phyloP scores from a whole-genome alignment of 2,888 invertebrate genomes.

The Laothoe populi region DNA sequence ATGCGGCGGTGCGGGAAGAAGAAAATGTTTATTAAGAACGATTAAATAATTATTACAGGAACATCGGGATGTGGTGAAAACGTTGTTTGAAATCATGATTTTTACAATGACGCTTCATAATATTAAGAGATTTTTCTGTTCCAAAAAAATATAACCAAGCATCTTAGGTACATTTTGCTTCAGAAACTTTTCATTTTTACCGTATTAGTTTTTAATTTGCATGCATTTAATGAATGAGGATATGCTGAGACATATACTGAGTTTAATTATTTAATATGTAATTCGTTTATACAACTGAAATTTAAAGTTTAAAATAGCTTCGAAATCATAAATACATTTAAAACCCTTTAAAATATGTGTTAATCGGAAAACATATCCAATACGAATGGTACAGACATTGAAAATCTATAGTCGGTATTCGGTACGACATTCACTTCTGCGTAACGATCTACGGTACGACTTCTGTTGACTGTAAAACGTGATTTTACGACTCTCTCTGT shows the following conservation, averaged over 20 bases:
- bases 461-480: constrained; percentile 46
- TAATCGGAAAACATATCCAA: constrained; percentile 3
- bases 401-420: constrained; percentile 6
- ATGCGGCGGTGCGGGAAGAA: neutral
- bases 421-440: constrained; percentile 2
- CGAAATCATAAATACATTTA: too few species aligned
- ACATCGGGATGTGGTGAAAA: neutral
- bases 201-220: too few species aligned
- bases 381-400: neutral
- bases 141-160: neutral
- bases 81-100: constrained; percentile 8
- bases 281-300: too few species aligned
- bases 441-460: constrained; percentile 40
- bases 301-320: too few species aligned
- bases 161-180: too few species aligned
- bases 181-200: too few species aligned
- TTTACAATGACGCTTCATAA: neutral
- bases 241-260: too few species aligned
- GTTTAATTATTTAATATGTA: too few species aligned
- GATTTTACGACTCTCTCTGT: constrained; percentile 44
- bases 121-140: neutral
- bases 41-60: constrained; percentile 14
- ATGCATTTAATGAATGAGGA: too few species aligned
- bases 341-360: neutral
- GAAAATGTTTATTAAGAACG: constrained; percentile 15